A percentile compares a stretch with the other conserved stretches of the same genome.
phyloP scores from a whole-genome alignment of 2,888 invertebrate species.

The Aphodius granarius region DNA sequence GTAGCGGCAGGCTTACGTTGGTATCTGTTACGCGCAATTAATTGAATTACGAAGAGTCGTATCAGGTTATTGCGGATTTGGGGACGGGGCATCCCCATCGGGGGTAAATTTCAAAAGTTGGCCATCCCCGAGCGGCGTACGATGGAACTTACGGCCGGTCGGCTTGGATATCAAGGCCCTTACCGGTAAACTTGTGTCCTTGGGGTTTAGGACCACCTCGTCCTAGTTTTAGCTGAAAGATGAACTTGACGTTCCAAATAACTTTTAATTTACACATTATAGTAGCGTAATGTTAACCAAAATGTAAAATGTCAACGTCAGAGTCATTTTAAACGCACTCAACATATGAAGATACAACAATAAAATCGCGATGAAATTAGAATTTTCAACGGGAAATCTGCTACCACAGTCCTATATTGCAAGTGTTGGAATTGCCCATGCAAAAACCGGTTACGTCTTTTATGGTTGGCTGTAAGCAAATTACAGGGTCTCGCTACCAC shows the following conservation, averaged over 20 bases:
- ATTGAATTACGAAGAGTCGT: not conserved
- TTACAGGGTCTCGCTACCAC: not conserved
- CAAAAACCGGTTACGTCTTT: not conserved
- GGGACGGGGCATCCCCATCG: not conserved
- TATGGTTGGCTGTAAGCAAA: not conserved
- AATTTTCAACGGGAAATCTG: no score
- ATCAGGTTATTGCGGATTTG: not conserved
- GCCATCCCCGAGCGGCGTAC: not conserved
- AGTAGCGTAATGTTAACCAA: no score
- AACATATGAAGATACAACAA: no score
- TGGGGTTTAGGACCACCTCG: no score
- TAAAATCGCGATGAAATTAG: not conserved
- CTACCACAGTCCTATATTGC: not conserved
- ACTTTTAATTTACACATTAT: no score
- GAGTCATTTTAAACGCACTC: no score
- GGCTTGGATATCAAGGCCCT: no score
- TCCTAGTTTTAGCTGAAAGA: no score
- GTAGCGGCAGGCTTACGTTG: not conserved
- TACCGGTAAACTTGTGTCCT: no score
- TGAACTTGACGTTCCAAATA: no score
- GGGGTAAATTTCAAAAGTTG: not conserved
- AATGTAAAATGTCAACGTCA: no score
- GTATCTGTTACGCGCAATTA: constrained; percentile 13
- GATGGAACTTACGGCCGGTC: no score
- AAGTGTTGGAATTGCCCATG: not conserved